Evolutionary conservation across 2,888 invertebrate genomes (phyloP), one percentile per base, ranked within the genome.

Genomic region (Cybosia mesomella): DNA sequence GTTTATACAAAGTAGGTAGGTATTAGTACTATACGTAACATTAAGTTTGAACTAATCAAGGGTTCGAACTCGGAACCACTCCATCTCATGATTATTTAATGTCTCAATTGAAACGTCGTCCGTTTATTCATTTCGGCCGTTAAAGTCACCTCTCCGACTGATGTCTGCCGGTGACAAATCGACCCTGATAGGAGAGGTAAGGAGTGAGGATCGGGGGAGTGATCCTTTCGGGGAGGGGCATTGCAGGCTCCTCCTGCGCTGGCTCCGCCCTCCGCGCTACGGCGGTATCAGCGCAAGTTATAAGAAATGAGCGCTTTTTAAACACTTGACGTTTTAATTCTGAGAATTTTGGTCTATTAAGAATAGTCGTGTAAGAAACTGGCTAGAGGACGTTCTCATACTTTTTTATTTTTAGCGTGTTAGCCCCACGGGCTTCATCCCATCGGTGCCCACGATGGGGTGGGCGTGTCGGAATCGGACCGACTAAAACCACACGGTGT

Each of bases 171-270:
- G 36, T 10, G 34, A 24, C 22, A 34, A 49, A 13, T 10, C n/a
- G 13, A 54, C 9, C 61, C 43, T 63, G 54, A 18, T n/a, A 5
- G 22, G 67, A 62, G 66, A n/a, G 53, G 36, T 54, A 58, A 39
- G 39, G 62, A 11, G 43, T 61, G 69, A 53, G 53, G 63, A 22
- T 28, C 39, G 64, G 68, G 63, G 68, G 64, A 70, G 70, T 1
- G 61, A 63, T 58, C 22, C 54, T 34, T 58, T 65, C 55, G 71
- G 75, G 83, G 86, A 82, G 82, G 79, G 75, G 82, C 84, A 66
- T 18, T 43, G 15, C 57, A 32, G 57, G 83, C 85, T 79, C 87
- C 90, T 83, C 91, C 91, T 83, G 81, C 65, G 60, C 58, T n/a
- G 59, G 78, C 80, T 57, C 88, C 88, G 85, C 89, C 87, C 77